These are phyloP conservation scores for Elgaria multicarinata DNA, from an alignment of 2,113 vertebrate genomes.

Conservation along the genomic window DNA sequence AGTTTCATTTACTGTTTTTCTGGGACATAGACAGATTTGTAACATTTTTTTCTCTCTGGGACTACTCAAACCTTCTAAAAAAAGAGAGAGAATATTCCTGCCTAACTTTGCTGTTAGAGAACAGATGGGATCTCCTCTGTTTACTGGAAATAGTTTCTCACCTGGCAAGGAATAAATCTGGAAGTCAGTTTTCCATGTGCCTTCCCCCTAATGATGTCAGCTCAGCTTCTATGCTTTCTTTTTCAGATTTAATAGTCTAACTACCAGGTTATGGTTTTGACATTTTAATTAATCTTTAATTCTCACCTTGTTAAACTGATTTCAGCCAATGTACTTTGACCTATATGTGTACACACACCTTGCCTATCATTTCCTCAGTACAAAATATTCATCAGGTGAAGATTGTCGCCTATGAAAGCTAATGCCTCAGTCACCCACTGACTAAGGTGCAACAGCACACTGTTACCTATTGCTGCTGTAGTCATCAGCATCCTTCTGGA, in stretches of 20 bases:
- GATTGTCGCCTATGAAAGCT: not conserved
- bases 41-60: not conserved
- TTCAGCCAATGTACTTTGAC: not conserved
- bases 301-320: not conserved
- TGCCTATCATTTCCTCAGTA: not conserved
- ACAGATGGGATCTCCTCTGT: not conserved
- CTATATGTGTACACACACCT: not conserved
- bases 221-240: not conserved
- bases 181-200: not conserved
- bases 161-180: not conserved
- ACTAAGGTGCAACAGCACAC: not conserved
- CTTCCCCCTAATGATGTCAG: not conserved
- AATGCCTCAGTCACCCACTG: not conserved
- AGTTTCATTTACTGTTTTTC: not conserved
- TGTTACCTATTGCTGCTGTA: not conserved
- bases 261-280: too few relatives aligned
- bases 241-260: not conserved
- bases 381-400: not conserved
- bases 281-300: not conserved
- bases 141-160: not conserved
- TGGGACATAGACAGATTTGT: not conserved
- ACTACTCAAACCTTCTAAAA: not conserved
- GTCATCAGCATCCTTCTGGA: not conserved
- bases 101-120: not conserved
- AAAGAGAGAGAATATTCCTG: not conserved